These are phyloP conservation scores for Abrostola triplasia DNA, from an alignment of 2,888 invertebrate genomes.

Conservation along the genomic window DNA sequence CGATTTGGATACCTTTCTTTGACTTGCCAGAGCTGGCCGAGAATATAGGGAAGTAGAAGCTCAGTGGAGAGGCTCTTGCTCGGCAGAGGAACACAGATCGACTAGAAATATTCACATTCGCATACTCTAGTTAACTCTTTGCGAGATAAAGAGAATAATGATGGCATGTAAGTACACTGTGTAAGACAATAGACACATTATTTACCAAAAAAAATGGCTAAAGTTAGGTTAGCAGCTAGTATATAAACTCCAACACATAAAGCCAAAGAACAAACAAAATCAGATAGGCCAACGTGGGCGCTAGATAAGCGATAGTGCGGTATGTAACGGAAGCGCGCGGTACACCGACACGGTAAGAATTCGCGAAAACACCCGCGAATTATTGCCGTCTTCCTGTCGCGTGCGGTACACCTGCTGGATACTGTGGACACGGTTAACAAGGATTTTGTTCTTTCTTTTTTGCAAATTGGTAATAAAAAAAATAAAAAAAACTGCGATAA, in stretches of 20 bases:
- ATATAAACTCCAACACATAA: conserved; percentile 7
- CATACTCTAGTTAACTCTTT: no score
- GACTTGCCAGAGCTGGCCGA: no score
- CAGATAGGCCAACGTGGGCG: conserved; percentile 24
- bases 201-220: no score
- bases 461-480: not conserved
- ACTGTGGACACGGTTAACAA: conserved; percentile 14
- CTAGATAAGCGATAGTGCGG: conserved; percentile 36
- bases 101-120: no score
- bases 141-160: no score
- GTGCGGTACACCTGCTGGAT: conserved; percentile 65
- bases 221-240: conserved; percentile 11
- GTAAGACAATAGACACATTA: no score
- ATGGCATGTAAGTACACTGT: no score
- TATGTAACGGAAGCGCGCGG: conserved; percentile 52
- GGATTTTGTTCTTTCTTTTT: conserved; percentile 3
- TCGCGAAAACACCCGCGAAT: conserved; percentile 83
- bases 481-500: not conserved
- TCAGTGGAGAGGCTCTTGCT: no score
- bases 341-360: conserved; percentile 76
- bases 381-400: conserved; percentile 79
- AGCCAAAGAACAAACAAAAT: conserved; percentile 38
- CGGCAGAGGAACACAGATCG: no score
- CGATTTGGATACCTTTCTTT: no score
- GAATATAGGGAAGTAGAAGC: no score